Base-by-base conservation (phyloP, 1,140 invertebrate genomes). In the Euglossa dilemma region DNA sequence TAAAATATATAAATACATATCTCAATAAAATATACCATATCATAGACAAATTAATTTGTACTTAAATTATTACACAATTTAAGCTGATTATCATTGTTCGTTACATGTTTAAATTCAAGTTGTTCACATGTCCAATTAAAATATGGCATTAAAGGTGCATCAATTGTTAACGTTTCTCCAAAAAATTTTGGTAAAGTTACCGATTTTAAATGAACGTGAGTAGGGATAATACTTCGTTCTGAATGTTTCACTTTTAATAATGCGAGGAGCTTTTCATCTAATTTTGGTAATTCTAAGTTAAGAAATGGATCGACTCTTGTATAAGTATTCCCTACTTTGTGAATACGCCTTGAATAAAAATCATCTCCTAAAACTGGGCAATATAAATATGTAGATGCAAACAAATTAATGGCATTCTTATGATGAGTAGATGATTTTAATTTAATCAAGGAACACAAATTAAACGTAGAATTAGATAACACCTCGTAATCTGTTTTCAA, bases 291-390 rank as follows among this genome's bases (percentile, higher is more conserved):
- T 0, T 59, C 78, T 25, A 87, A 80, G 0, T 91, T 70, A 45
- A 92, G 85, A 75, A 92, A 92, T 8, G 93, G 92, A 76, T 91
- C 89, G 12, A 94, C 87, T 70, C 88, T 89, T 14, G 94, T 18
- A 78, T 90, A 92, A 52, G 91, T 88, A 47, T 93, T 91, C 74
- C 91, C 86, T 0, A 95, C 66, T 23, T 92, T 89, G 57, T 93
- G 91, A 52, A 94, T 90, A 36, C 93, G 87, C 20, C 92, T 91
- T 12, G 92, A 92, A 72, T 92, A 93, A 47, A 93, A 63, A 70
- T 94, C 93, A 77, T 95, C 95, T 7, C 95, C 95, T 12, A 95
- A 82, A 83, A 95, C 83, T 43, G 95, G 94, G 63, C 90, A 87
- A n/a, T 91, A 84, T 7, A 95, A 70, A 56, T 91, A 85, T 18